These are phyloP conservation scores for Astropecten irregularis DNA, from an alignment of 53 echinoderm and acorn worm species.

Conservation along the genomic window DNA sequence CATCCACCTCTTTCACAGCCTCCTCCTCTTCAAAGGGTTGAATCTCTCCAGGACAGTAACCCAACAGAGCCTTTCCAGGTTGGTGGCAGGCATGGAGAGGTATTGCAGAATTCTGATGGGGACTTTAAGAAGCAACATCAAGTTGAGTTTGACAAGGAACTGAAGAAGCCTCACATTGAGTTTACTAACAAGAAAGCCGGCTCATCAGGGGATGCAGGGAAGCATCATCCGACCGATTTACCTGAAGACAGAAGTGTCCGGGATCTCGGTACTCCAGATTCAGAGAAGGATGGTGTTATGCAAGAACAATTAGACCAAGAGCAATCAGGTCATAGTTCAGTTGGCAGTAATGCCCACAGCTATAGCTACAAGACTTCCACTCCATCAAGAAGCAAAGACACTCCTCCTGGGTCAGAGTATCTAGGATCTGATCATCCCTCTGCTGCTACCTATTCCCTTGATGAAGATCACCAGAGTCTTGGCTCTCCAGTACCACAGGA, in stretches of 20 bases:
- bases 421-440: constrained; percentile 35
- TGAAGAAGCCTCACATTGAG: constrained; percentile 34
- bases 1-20: constrained; percentile 20
- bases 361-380: constrained; percentile 22
- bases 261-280: neutral
- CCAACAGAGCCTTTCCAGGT: neutral
- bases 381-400: constrained; percentile 16
- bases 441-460: constrained; percentile 35
- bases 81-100: neutral
- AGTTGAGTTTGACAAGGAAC: constrained; percentile 4
- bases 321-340: constrained; percentile 6
- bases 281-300: neutral
- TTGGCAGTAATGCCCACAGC: neutral
- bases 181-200: neutral
- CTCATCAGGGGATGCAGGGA: constrained; percentile 3
- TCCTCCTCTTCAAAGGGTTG: neutral
- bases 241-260: neutral
- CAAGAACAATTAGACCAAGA: constrained; percentile 6
- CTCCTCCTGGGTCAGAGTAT: constrained; percentile 6
- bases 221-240: neutral
- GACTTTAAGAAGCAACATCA: neutral
- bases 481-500: constrained; percentile 15
- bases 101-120: neutral
- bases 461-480: constrained; percentile 1
- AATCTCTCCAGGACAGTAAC: neutral